Base-by-base conservation (phyloP, 2,888 invertebrate species). In the Coecobrya sp. region DNA sequence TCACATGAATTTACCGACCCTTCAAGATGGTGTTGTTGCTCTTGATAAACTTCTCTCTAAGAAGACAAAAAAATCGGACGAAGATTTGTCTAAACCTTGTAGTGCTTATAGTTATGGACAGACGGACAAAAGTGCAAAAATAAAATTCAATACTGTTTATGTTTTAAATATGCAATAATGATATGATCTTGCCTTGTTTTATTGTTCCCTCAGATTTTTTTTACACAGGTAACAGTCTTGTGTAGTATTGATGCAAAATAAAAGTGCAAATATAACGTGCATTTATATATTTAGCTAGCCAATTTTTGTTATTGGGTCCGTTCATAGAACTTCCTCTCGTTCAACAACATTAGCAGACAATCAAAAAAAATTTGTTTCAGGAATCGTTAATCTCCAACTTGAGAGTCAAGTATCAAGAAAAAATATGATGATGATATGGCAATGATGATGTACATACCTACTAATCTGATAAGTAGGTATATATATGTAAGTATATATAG, bases 351-450 rank as follows among this genome's bases (percentile, higher is more conserved):
- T 2, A 45, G 49, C 22, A 49, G 49, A 76, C 45, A 49, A 49
- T 13, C 45, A 49, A 45, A 76, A 49, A 45, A 76, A 76, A 76
- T 25, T 49, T 76, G 76, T 76, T 76, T 76, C 76, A 76, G 45
- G 76, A 76, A 49, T 49, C 22, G 25, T 10, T 10, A 65, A 25
- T n/a, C 76, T 76, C 76, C 13, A 49, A 25, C 3, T 11, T 25
- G 13, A 76, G 16, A 16, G 27, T 22, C 13, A 25, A 16, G 25
- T 2, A 49, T 19, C 49, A 22, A 76, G 25, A 22, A 76, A 45
- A n/a, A n/a, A n/a, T n/a, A n/a, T 42, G 11, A 22, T 49, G 22
- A 11, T 22, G 49, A 76, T 76, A 25, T 25, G 42, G 8, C 13
- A 45, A 19, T 45, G 65, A 65, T 65, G 13, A 65, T 27, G 13